Evolutionary conservation across 2,888 invertebrate genomes (phyloP), one percentile per base, ranked within the genome.

Genomic region (Athalia rosae): DNA sequence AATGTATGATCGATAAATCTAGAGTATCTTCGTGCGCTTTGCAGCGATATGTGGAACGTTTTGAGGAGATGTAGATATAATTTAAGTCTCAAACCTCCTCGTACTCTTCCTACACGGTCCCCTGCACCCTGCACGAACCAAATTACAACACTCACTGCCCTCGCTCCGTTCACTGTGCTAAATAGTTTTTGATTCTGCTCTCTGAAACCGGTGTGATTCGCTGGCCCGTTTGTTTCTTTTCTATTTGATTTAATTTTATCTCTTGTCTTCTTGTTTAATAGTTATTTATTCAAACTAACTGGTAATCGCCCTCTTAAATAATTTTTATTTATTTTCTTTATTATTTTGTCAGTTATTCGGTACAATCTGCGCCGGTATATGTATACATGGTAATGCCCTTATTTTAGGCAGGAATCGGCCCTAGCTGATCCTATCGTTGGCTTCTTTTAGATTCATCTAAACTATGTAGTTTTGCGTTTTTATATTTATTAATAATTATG

Each of bases 341-440:
- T 45, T 9, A 9, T 45, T 48, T 28, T 15, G 6, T 56, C 15
- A 15, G 50, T 59, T 53, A 11, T 58, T 64, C 64, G 64, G 56
- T 76, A 76, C 76, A 64, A 76, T 53, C 64, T 66, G 59, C 74
- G 62, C 61, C 74, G 74, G 58, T 61, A 59, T 71, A 78, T 76
- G 80, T 84, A 15, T 28, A 13, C 15, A 78, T 73, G 80, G 85
- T 89, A 89, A 89, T 89, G 89, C 89, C 89, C 89, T 88, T 85
- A 83, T 86, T 83, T 84, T 89, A 89, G 89, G 89, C 89, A 89
- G 89, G 88, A 89, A 85, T 84, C 88, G 85, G 83, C 83, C 80
- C 76, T 79, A 79, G 84, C 87, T 86, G 88, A 88, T 89, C 89
- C 89, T 89, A 88, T 89, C 85, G 87, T 87, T 89, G 89, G 89